A percentile compares a stretch with the other conserved stretches of the same genome.
Evolutionary conservation across 1,140 invertebrate species (phyloP).

Genomic region (Platorchestia sp.): DNA sequence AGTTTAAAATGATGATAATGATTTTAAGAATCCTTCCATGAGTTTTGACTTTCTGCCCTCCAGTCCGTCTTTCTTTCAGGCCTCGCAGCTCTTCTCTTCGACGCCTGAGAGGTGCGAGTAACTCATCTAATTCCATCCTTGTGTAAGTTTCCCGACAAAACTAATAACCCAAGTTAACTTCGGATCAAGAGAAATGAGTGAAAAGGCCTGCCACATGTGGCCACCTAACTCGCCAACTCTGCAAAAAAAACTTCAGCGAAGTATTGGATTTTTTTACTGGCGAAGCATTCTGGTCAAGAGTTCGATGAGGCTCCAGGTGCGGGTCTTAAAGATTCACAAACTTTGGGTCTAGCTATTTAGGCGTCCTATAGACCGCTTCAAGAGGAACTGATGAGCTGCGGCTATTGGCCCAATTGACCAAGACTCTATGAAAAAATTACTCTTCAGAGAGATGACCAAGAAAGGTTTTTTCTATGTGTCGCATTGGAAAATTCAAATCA

Average conservation of each 20-base stretch:
- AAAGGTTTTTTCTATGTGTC: background rate
- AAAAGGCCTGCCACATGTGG: constrained; percentile 36
- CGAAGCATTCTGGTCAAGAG: constrained; percentile 38
- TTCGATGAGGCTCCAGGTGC: constrained; percentile 47
- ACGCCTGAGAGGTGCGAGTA: background rate
- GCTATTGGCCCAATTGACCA: background rate
- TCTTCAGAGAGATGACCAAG: background rate
- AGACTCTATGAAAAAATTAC: background rate
- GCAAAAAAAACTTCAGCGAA: constrained; percentile 4
- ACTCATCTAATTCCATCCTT: constrained; percentile 31
- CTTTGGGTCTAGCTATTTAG: constrained; percentile 38
- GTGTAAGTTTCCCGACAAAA: constrained; percentile 42
- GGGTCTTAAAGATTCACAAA: background rate
- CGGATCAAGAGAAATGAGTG: constrained; percentile 10
- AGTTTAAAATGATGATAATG: background rate
- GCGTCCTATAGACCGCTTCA: constrained; percentile 36
- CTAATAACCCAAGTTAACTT: constrained; percentile 46
- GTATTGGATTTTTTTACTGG: constrained; percentile 12
- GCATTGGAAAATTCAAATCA: too few species aligned
- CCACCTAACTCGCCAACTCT: background rate
- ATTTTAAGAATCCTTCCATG: background rate
- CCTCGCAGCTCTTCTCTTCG: background rate
- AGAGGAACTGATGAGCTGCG: constrained; percentile 8
- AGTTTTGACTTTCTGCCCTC: background rate
- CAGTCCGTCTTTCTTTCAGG: background rate